Evolutionary conservation across 1,140 invertebrate genomes (phyloP), one percentile per base, ranked within the genome.

Genomic region (Oedothorax gibbosus): DNA sequence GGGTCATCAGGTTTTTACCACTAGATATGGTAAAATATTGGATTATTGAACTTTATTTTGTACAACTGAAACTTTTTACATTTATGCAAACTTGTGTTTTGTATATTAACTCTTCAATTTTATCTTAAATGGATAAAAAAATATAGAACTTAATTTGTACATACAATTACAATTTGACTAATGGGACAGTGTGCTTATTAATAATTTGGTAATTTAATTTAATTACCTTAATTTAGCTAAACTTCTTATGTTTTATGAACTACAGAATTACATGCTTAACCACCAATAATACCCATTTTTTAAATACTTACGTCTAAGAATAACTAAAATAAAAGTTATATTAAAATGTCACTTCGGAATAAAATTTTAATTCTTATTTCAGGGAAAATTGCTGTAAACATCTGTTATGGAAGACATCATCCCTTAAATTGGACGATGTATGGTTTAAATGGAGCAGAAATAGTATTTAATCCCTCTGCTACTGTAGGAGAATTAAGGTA

Each of bases 381-480:
- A 92, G 96, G 96, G 7, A 94, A 93, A 89, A 95, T 99, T 88
- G 98, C 95, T 7, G 93, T 99, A 10, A 99, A 99, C 88, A 98
- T 99, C 88, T 99, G 98, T 89, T 99, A 99, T 91, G 98, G 98
- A 0, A 93, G 98, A 9, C 98, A 99, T 91, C 98, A 99, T 92
- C 98, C 98, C 0, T 93, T 95, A 85, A 99, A 99, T 89, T 99
- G 98, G 98, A 92, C 98, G 89, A 97, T 97, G 95, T 98, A 97
- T 91, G 97, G 95, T 0, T 88, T 99, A 5, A 99, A 99, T 91
- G 97, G 97, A 56, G 98, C 98, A n/a, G 98, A 99, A 92, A 98
- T 99, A 84, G 98, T 99, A 0, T 99, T 99, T 89, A 99, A 99
- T 91, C 98, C 98, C 20, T 98, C 97, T 7, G 98, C 98, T n/a